These are phyloP conservation scores for Malacoraja senta DNA, from an alignment of 2,797 vertebrate genomes.

Conservation along the genomic window DNA sequence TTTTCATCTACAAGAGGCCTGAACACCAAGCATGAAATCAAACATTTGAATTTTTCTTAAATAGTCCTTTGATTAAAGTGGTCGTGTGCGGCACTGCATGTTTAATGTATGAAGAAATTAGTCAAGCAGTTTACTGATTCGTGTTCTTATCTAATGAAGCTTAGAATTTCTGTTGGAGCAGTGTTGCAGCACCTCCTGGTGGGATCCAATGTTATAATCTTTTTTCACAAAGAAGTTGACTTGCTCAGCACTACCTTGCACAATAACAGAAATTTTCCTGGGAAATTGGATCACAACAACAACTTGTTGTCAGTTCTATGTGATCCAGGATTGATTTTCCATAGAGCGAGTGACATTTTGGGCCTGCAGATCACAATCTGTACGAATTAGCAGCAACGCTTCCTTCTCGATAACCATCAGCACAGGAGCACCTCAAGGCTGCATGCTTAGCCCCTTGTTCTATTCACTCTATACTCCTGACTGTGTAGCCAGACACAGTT, in stretches of 20 bases:
- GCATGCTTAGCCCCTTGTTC: no score
- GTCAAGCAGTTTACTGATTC: not conserved
- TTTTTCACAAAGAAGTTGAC: not conserved
- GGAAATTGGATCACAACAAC: no score
- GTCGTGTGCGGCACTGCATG: not conserved
- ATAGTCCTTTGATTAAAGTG: not conserved
- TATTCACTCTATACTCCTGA: no score
- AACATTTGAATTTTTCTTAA: not conserved
- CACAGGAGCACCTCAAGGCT: no score
- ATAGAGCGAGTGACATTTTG: no score
- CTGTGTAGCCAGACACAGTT: no score
- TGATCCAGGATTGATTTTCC: no score
- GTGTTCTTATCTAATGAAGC: not conserved
- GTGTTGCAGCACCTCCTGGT: slow-evolving; percentile 22
- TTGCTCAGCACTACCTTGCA: not conserved
- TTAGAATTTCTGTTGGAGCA: not conserved
- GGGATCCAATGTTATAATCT: not conserved
- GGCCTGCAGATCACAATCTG: no score
- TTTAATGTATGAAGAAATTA: not conserved
- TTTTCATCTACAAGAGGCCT: not conserved
- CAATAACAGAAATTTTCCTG: not conserved
- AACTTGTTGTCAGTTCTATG: no score
- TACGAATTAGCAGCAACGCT: no score
- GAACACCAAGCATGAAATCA: not conserved
- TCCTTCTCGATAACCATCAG: no score